These are phyloP conservation scores for Amblyjoppa fuscipennis DNA, from an alignment of 2,888 invertebrate species.

Conservation along the genomic window DNA sequence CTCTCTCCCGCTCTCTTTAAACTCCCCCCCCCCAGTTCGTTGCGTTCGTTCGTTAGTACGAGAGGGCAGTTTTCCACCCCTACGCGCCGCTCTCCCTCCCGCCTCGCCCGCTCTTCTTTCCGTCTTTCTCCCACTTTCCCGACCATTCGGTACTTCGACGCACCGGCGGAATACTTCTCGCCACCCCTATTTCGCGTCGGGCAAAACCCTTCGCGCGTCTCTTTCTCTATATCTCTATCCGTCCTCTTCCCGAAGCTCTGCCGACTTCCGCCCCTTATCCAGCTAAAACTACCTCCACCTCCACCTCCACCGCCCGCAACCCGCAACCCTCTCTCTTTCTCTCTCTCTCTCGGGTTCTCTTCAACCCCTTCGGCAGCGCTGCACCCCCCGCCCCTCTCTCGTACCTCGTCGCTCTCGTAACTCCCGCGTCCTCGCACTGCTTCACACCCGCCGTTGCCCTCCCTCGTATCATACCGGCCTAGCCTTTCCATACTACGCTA, in stretches of 20 bases:
- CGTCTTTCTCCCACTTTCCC: conserved; percentile 62
- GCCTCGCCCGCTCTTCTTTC: conserved; percentile 56
- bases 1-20: conserved; percentile 84
- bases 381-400: neutral
- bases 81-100: conserved; percentile 50
- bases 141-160: conserved; percentile 32
- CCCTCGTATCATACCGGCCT: conserved; percentile 47
- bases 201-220: conserved; percentile 48
- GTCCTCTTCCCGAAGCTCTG: conserved; percentile 52
- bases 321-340: conserved; percentile 53
- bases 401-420: neutral
- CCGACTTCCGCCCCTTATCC: conserved; percentile 70
- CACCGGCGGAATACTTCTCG: conserved; percentile 52
- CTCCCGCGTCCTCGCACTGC: conserved; percentile 19
- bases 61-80: conserved; percentile 67
- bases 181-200: conserved; percentile 42
- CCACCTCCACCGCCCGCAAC: conserved; percentile 57
- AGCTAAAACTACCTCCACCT: conserved; percentile 50
- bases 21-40: conserved; percentile 79
- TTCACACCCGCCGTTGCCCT: conserved; percentile 47
- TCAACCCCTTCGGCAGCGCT: conserved; percentile 58
- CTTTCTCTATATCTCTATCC: conserved; percentile 34
- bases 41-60: conserved; percentile 68
- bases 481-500: conserved; percentile 35
- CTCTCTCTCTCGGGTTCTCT: conserved; percentile 11